Evolutionary conservation across 2,113 vertebrate genomes (phyloP).

Genomic region (Indicator maculatus): DNA sequence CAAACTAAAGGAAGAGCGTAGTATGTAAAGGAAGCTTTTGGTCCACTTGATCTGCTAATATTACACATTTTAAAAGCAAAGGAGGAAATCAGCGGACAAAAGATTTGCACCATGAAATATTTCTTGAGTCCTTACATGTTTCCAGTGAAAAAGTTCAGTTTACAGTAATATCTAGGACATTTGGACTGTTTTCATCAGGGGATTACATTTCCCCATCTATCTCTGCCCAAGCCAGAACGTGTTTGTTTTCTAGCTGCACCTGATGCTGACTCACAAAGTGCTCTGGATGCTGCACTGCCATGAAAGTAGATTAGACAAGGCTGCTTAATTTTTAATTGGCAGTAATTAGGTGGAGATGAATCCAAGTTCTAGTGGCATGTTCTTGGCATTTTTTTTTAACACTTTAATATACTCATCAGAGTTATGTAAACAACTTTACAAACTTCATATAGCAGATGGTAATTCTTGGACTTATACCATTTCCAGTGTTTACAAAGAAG

Average conservation of each 20-base stretch:
- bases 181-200: not conserved
- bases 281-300: not conserved
- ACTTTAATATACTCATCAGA: not conserved
- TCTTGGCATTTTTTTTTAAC: not conserved
- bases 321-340: conserved; percentile 24
- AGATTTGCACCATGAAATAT: not conserved
- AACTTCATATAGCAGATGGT: not conserved
- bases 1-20: not conserved
- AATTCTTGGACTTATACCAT: not conserved
- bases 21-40: not conserved
- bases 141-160: not conserved
- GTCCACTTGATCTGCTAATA: not conserved
- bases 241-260: conserved; percentile 7
- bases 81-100: not conserved
- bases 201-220: not conserved
- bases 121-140: not conserved
- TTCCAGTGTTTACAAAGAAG: not conserved
- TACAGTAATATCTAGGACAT: not conserved
- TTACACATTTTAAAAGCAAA: not conserved
- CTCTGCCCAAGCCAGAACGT: not conserved
- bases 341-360: not conserved
- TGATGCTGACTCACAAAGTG: conserved; percentile 42
- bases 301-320: not conserved
- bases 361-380: not conserved
- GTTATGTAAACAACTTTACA: not conserved